Conservation (phyloP, 2,888 invertebrate species). For the Cryptocheilus praepositus region DNA sequence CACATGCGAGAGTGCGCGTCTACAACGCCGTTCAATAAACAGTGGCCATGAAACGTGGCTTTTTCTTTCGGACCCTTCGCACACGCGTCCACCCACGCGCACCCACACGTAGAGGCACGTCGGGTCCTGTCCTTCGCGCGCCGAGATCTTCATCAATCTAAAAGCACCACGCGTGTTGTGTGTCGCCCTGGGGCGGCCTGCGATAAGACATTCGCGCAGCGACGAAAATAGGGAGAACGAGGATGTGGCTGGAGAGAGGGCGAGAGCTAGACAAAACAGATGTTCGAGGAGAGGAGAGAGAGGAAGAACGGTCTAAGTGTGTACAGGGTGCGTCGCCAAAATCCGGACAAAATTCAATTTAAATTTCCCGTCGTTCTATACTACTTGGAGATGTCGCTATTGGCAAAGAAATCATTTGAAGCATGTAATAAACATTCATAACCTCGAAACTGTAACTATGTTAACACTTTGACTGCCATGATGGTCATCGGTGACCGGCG, state of each 20-base stretch:
- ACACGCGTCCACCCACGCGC: not conserved
- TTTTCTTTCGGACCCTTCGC: conserved; percentile 4
- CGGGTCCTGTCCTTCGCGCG: conserved; percentile 1
- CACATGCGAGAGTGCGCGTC: conserved; percentile 19
- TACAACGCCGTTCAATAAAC: conserved; percentile 36
- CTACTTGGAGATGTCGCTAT: too few species aligned
- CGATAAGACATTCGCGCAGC: not conserved
- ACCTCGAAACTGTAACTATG: too few species aligned
- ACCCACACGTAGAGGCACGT: not conserved
- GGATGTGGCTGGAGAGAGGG: not conserved
- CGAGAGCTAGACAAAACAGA: not conserved
- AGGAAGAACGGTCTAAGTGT: not conserved
- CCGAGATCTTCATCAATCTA: conserved; percentile 55
- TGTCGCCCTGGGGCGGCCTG: not conserved
- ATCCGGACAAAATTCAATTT: too few species aligned
- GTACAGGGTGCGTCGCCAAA: too few species aligned
- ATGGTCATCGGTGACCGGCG: too few species aligned
- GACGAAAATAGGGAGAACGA: not conserved
- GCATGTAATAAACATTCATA: too few species aligned
- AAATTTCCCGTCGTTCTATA: too few species aligned
- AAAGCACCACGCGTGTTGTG: conserved; percentile 31
- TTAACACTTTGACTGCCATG: too few species aligned
- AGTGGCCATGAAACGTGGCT: conserved; percentile 19
- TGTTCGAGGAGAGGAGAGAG: not conserved
- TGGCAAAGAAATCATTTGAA: too few species aligned